Evolutionary conservation across 2,113 vertebrate species (phyloP).

Genomic region (Trichomycterus rosablanca): DNA sequence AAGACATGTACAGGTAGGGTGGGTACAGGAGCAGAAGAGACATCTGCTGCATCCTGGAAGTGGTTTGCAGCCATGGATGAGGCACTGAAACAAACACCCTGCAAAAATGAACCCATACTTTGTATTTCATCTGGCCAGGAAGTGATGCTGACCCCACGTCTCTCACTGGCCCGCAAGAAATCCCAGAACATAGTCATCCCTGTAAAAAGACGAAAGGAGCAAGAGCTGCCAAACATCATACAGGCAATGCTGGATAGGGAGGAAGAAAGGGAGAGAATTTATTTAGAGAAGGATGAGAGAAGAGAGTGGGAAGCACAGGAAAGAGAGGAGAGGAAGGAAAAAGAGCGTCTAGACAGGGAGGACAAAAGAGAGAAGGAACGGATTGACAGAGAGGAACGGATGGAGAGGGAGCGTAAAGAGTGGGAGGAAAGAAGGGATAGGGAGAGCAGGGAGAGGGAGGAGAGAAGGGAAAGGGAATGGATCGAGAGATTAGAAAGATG

Average conservation of each 20-base stretch:
- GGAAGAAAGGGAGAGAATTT: not conserved
- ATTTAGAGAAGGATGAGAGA: not conserved
- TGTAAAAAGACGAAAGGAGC: not conserved
- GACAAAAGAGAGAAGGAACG: not conserved
- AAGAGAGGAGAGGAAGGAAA: not conserved
- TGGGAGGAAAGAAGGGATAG: not conserved
- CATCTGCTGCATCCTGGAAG: conserved; percentile 13
- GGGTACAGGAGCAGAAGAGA: not conserved
- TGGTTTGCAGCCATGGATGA: not conserved
- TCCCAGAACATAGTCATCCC: not conserved
- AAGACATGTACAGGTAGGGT: no score
- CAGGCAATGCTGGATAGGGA: not conserved
- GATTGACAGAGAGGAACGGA: not conserved
- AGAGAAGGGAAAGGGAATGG: not conserved
- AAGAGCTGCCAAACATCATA: not conserved
- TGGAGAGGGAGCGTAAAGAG: not conserved
- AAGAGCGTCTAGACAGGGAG: not conserved
- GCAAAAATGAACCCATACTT: not conserved
- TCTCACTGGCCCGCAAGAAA: not conserved
- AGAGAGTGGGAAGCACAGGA: not conserved
- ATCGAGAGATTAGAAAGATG: not conserved
- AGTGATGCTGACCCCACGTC: not conserved
- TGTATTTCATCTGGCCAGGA: not conserved
- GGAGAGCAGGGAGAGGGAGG: not conserved
- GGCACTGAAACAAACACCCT: not conserved